Percentiles rank a stretch among this genome's conserved stretches.
Conservation (phyloP, 2,888 invertebrate genomes). For the Noctua fimbriata region DNA sequence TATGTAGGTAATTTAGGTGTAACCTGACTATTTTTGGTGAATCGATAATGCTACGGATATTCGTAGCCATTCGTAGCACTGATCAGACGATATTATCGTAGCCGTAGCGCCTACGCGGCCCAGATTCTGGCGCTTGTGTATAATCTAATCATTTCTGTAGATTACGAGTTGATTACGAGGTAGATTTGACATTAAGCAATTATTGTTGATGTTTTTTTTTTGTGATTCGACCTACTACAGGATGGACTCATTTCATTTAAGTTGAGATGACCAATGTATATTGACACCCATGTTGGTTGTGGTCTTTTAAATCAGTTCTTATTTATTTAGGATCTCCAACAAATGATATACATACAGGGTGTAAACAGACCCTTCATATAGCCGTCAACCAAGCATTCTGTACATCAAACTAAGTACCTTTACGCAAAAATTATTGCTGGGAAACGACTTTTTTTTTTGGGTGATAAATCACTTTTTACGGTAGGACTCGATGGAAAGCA, state of each 20-base stretch:
- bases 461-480: too few relatives aligned
- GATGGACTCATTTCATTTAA: not conserved
- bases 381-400: too few relatives aligned
- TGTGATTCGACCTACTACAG: not conserved
- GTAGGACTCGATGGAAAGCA: too few relatives aligned
- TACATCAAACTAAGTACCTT: too few relatives aligned
- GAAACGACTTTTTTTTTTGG: too few relatives aligned
- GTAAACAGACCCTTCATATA: too few relatives aligned
- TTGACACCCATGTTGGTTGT: not conserved
- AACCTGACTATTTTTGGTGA: conserved; percentile 41
- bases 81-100: conserved; percentile 30
- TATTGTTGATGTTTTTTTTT: not conserved
- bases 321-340: not conserved
- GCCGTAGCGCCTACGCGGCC: conserved; percentile 41
- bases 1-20: conserved; percentile 9
- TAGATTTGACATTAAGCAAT: not conserved
- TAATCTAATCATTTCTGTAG: not conserved
- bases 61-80: conserved; percentile 45
- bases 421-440: too few relatives aligned
- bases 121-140: not conserved
- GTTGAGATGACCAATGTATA: not conserved
- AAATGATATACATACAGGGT: not conserved
- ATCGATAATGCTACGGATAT: conserved; percentile 53
- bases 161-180: not conserved
- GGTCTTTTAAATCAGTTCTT: not conserved